Conservation (phyloP, 2,113 vertebrate genomes). For the Rattus rattus region DNA sequence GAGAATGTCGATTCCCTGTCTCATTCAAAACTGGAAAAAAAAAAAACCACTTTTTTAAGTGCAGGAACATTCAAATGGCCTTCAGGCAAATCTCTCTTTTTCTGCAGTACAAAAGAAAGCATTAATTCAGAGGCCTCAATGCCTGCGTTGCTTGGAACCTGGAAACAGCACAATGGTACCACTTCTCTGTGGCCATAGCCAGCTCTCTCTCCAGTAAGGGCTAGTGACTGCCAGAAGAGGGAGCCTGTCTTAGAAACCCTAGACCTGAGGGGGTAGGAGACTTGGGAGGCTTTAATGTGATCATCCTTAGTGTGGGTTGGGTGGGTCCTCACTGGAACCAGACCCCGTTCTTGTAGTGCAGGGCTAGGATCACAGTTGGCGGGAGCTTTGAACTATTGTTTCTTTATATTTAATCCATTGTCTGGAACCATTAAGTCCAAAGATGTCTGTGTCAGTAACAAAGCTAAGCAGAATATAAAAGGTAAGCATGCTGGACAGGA, state of each 20-base stretch:
- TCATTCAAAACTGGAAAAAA: neutral
- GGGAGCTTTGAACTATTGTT: neutral
- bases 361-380: neutral
- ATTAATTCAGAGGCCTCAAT: neutral
- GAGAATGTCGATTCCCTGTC: neutral
- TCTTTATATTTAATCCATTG: neutral
- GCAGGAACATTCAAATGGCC: neutral
- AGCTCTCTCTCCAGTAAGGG: neutral
- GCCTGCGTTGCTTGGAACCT: neutral
- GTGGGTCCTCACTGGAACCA: neutral
- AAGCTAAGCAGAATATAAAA: neutral
- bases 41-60: neutral
- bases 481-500: neutral
- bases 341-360: neutral
- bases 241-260: neutral
- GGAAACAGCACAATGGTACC: neutral
- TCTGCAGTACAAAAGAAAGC: neutral
- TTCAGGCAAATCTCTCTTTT: neutral
- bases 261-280: neutral
- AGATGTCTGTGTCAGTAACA: too few species aligned
- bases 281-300: neutral
- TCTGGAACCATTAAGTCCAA: neutral
- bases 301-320: too few species aligned
- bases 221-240: neutral
- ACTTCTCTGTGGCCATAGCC: neutral